Percentiles rank a stretch among this genome's conserved stretches.
Conservation (phyloP, 2,113 vertebrate species). For the Baryphthengus martii region DNA sequence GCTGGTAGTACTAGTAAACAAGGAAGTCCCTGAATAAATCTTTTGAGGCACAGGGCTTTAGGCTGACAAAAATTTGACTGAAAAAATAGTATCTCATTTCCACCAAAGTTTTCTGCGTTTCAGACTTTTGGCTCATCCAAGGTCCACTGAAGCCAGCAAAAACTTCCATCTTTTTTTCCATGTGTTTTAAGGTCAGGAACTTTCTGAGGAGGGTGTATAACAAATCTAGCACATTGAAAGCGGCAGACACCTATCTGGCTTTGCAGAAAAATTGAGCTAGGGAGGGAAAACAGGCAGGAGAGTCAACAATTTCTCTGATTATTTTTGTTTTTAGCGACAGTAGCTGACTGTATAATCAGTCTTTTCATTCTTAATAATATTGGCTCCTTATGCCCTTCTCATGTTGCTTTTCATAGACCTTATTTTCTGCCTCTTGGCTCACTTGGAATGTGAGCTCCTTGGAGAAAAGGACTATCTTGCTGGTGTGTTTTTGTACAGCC, state of each 20-base stretch:
- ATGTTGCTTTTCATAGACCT: neutral
- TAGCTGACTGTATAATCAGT: neutral
- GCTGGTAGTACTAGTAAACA: neutral
- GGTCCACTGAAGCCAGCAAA: conserved; percentile 39
- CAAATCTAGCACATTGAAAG: neutral
- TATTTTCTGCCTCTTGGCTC: neutral
- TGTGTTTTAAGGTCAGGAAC: conserved; percentile 34
- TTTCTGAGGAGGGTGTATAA: conserved; percentile 23
- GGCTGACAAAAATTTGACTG: neutral
- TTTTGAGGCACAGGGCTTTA: neutral
- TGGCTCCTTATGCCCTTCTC: neutral
- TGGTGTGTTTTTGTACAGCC: neutral
- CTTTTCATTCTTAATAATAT: neutral
- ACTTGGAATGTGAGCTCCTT: neutral
- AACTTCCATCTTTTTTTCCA: conserved; percentile 43
- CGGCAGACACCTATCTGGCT: neutral
- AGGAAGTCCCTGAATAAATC: conserved; percentile 54
- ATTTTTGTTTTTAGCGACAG: neutral
- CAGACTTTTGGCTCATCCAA: conserved; percentile 35
- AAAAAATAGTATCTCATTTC: conserved; percentile 48
- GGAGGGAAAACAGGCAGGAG: neutral
- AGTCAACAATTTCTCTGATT: neutral
- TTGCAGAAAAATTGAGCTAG: neutral
- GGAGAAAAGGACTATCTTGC: neutral
- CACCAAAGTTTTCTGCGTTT: neutral